Base-by-base conservation (phyloP, 2,888 invertebrate genomes). In the Andricus quercusramuli region DNA sequence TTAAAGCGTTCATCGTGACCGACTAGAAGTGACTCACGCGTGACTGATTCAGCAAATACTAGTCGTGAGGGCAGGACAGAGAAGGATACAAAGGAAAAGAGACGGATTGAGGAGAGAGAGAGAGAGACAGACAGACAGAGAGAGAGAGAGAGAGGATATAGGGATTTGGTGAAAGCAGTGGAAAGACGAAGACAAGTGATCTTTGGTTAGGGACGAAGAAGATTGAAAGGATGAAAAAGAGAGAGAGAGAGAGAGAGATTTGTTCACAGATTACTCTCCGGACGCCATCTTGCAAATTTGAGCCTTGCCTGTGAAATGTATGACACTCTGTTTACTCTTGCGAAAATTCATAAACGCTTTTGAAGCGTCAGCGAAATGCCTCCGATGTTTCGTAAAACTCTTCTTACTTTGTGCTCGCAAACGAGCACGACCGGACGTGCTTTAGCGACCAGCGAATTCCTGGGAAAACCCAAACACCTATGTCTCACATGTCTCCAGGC, bases 21-120 rank as follows among this genome's bases (percentile, higher is more conserved):
- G 81, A 76, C 78, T 81, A 70, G 79, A 81, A 85, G 86, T 88
- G 88, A 89, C 85, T 89, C 88, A 89, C 85, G 88, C 86, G 84
- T 85, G 86, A 89, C 86, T 89, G 88, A 88, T 87, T 88, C 87
- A 83, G 85, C 85, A 80, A 84, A 82, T 81, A 82, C 82, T 79
- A 80, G 74, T 81, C 80, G 81, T 82, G 81, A 41, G 66, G 79
- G 78, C 82, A 80, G 81, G 78, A 83, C 77, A 81, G 80, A 81
- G 76, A 81, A 77, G 78, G 68, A 82, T 59, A 79, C 20, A 78
- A 62, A 44, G 62, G 80, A 78, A 80, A 79, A 77, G 70, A 79
- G 79, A 80, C 70, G 64, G 77, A 74, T 77, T 80, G 79, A 79
- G n/a, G n/a, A n/a, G n/a, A n/a, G n/a, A n/a, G n/a, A n/a, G n/a